Percentiles rank a stretch among this genome's conserved stretches.
Evolutionary conservation across 2,888 invertebrate species (phyloP).

Genomic region (Drosophila lacicola): DNA sequence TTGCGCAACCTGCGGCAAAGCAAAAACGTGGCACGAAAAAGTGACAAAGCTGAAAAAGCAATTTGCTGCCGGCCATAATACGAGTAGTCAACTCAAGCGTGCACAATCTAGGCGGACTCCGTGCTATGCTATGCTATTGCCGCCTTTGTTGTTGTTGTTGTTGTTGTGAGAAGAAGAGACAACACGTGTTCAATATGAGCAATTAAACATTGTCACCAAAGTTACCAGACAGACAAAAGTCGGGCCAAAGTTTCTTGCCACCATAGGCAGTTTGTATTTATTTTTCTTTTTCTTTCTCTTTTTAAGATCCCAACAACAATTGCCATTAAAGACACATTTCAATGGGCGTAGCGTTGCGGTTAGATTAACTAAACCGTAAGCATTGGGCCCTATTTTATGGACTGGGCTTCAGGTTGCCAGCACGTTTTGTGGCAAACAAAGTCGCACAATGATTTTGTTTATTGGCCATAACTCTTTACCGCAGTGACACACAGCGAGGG

Average conservation of each 20-base stretch:
- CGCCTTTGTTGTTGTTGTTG: conserved; percentile 7
- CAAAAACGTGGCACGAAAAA: conserved; percentile 64
- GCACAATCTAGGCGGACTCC: conserved; percentile 42
- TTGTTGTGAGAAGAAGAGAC: conserved; percentile 40
- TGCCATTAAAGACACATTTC: conserved; percentile 76
- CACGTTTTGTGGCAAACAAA: conserved; percentile 56
- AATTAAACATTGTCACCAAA: conserved; percentile 78
- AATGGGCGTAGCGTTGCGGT: conserved; percentile 46
- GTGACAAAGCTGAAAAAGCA: conserved; percentile 81
- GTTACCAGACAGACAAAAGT: conserved; percentile 45
- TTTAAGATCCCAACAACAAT: conserved; percentile 58
- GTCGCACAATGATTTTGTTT: conserved; percentile 73
- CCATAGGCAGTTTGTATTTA: conserved; percentile 1
- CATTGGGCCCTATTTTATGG: conserved; percentile 49
- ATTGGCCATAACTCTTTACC: conserved; percentile 80
- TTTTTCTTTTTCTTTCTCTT: conserved; percentile 30
- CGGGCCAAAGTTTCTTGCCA: conserved; percentile 14
- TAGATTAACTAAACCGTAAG: conserved; percentile 55
- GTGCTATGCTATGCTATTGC: conserved; percentile 13
- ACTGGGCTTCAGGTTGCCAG: conserved; percentile 44
- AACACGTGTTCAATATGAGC: conserved; percentile 82
- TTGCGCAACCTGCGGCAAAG: conserved; percentile 54
- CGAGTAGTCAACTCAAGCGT: conserved; percentile 54
- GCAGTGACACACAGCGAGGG: conserved; percentile 43
- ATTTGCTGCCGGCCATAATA: conserved; percentile 73